Conservation (phyloP, 1,140 invertebrate genomes). For the Drosophila seguyi region DNA sequence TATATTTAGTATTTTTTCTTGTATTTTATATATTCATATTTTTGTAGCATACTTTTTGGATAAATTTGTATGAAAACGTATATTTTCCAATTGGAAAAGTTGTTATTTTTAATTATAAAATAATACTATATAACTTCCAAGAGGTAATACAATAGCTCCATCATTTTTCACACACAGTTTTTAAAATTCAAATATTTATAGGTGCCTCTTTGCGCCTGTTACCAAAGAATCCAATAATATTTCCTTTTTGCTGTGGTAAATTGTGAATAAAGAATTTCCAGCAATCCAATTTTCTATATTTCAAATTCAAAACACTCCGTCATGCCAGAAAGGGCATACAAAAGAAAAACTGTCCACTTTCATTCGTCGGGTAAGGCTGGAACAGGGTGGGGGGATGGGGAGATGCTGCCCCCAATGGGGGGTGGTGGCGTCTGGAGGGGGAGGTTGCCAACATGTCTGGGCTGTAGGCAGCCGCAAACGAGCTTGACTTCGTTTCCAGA, state of each 20-base stretch:
- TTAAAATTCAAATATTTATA: slow-evolving; percentile 4
- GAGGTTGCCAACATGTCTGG: slow-evolving; percentile 67
- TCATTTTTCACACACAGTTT: not conserved
- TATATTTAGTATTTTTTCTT: not conserved
- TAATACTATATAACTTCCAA: not conserved
- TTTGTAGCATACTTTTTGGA: not conserved
- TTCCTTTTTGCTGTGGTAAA: slow-evolving; percentile 13
- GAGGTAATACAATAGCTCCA: too few relatives aligned
- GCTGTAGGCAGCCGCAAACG: slow-evolving; percentile 78
- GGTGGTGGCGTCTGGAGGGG: not conserved
- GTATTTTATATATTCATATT: not conserved
- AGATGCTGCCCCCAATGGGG: not conserved
- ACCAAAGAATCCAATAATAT: not conserved
- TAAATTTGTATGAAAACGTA: not conserved
- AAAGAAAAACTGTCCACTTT: slow-evolving; percentile 72
- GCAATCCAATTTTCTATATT: slow-evolving; percentile 14
- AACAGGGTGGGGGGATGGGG: not conserved
- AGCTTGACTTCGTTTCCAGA: slow-evolving; percentile 76
- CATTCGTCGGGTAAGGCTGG: slow-evolving; percentile 12
- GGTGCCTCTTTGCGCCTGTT: not conserved
- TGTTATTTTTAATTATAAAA: not conserved
- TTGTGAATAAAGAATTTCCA: slow-evolving; percentile 11
- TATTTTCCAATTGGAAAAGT: not conserved
- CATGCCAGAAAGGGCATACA: slow-evolving; percentile 30
- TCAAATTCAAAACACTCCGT: slow-evolving; percentile 6